Percentiles rank a stretch among this genome's conserved stretches.
Conservation (phyloP, 2,797 vertebrate genomes). For the Pipistrellus pipistrellus region DNA sequence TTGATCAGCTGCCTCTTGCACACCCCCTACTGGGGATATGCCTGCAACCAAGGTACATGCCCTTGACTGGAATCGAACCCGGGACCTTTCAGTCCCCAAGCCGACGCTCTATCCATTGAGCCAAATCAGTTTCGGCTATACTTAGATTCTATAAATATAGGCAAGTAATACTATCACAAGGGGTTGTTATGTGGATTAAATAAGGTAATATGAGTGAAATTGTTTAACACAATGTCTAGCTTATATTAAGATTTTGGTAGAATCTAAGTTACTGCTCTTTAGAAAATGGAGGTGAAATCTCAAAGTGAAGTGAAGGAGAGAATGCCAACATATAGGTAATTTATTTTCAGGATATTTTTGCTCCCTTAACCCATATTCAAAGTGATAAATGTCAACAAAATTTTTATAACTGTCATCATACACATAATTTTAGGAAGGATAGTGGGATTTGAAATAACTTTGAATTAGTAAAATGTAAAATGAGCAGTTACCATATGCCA, state of each 20-base stretch:
- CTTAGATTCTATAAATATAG: background rate
- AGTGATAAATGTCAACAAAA: background rate
- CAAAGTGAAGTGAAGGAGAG: background rate
- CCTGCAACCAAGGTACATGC: too few species aligned
- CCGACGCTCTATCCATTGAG: too few species aligned
- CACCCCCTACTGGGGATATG: too few species aligned
- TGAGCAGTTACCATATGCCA: background rate
- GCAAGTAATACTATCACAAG: background rate
- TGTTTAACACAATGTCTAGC: background rate
- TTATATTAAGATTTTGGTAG: background rate
- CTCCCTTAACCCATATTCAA: background rate
- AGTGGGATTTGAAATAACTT: conserved; percentile 38
- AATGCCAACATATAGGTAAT: background rate
- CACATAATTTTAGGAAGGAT: background rate
- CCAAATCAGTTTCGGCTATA: too few species aligned
- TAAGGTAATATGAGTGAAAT: background rate
- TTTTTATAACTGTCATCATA: background rate
- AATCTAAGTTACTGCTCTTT: background rate
- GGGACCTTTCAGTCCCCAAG: too few species aligned
- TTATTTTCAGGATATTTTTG: conserved; percentile 3
- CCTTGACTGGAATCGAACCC: too few species aligned
- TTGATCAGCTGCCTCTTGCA: too few species aligned
- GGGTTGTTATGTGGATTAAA: background rate
- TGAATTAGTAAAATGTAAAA: background rate
- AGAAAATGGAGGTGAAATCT: background rate